Evolutionary conservation across 2,888 invertebrate species (phyloP), one percentile per base, ranked within the genome.

Genomic region (Neuroscelio doddi): DNA sequence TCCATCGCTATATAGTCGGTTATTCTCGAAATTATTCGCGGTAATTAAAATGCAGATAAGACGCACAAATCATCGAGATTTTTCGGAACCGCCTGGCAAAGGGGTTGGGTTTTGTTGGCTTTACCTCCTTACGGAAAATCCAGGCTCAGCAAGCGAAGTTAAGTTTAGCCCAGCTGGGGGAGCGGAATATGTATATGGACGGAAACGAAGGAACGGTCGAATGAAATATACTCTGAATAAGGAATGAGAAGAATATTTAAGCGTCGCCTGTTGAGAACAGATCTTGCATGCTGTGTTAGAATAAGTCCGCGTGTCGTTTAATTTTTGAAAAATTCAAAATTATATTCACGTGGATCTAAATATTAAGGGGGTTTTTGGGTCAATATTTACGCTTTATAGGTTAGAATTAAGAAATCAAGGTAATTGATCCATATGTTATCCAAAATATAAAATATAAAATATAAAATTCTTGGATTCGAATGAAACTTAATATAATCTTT

Each of bases 21-120:
- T 82, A 80, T 80, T 78, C 80, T 69, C 70, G 73, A 73, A 79
- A 82, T 82, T 81, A 81, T 82, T 80, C 82, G 72, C 68, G 72
- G 80, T 82, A 82, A 83, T 83, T 83, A 83, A 83, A 82, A 83
- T 83, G 83, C 80, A 83, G 82, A 83, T 83, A 80, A 80, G 79
- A 77, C 75, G 75, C 78, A 82, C 83, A 82, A 83, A 83, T 83
- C 82, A 82, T 80, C 72, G 75, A 69, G 76, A 78, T 80, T 82
- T 80, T 80, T 80, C 79, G 72, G 73, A 69, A 64, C 55, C 32
- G 46, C 39, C 64, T 49, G 45, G 50, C 7, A 55, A 41, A 63
- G 59, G 58, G 64, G 62, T 44, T 55, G 62, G 61, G 62, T 64
- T n/a, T 70, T 68, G 68, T 64, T 64, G 64, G 70, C 58, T 68